A percentile compares a stretch with the other conserved stretches of the same genome.
These are phyloP conservation scores for Tursiops truncatus DNA, from an alignment of 2,113 vertebrate species.

Conservation along the genomic window DNA sequence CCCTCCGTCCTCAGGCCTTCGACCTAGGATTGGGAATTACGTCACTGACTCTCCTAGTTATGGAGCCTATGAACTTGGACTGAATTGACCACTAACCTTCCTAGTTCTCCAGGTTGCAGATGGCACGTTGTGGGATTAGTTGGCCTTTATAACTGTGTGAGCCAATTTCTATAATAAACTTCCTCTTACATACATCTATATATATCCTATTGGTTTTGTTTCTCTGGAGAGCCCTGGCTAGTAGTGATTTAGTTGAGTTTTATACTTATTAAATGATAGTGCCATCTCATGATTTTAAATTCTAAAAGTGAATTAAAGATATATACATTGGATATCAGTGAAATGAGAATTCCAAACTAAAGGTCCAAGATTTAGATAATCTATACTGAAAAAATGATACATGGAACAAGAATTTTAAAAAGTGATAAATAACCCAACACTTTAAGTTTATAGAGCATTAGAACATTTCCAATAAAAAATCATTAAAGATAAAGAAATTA, in stretches of 20 bases:
- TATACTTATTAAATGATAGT: not conserved
- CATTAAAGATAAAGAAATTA: not conserved
- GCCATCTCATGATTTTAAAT: not conserved
- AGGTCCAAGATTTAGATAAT: not conserved
- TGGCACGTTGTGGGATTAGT: not conserved
- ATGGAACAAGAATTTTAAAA: not conserved
- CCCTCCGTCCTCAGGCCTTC: not conserved
- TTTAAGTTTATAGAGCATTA: not conserved
- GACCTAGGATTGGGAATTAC: not conserved
- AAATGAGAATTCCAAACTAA: slow-evolving; percentile 14
- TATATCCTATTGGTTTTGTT: not conserved
- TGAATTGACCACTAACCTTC: not conserved
- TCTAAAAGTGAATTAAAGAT: not conserved
- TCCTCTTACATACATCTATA: not conserved
- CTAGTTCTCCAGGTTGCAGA: not conserved
- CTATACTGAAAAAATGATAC: not conserved
- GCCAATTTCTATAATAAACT: not conserved
- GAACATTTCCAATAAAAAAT: not conserved
- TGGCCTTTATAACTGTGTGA: not conserved
- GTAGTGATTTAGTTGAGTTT: not conserved
- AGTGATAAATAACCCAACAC: not conserved
- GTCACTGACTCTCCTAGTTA: not conserved
- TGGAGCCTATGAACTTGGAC: not conserved
- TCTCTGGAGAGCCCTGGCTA: not conserved
- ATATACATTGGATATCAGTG: not conserved